These are phyloP conservation scores for Synergus umbraculus DNA, from an alignment of 2,888 invertebrate species.

Conservation along the genomic window DNA sequence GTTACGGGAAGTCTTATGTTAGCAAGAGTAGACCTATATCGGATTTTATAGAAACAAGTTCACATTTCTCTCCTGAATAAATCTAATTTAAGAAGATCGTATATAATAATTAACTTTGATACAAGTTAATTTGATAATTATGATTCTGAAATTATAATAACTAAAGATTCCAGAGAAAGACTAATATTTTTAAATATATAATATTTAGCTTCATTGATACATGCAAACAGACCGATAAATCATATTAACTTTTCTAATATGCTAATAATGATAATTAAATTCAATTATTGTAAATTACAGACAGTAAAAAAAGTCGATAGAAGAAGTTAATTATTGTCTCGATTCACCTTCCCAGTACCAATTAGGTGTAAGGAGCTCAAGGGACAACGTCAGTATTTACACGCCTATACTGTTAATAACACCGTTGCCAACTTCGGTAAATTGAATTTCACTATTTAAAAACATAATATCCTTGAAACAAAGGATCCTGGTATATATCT, in stretches of 20 bases:
- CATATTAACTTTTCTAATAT: not conserved
- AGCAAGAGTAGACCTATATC: not conserved
- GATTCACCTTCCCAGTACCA: constrained; percentile 17
- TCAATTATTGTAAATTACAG: not conserved
- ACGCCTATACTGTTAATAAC: constrained; percentile 32
- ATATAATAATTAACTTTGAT: not conserved
- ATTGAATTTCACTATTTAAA: constrained; percentile 8
- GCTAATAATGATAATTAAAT: not conserved
- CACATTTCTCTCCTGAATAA: not conserved
- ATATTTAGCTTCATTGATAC: not conserved
- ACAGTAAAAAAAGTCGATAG: not conserved
- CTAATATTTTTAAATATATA: not conserved
- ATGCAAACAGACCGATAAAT: not conserved
- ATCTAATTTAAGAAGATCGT: not conserved
- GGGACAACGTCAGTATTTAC: constrained; percentile 14
- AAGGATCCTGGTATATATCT: not conserved
- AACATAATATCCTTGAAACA: constrained; percentile 31
- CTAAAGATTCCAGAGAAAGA: not conserved
- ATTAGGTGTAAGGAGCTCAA: constrained; percentile 29
- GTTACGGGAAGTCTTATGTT: not conserved
- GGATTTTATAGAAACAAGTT: not conserved
- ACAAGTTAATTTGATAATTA: not conserved
- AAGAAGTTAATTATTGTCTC: not conserved
- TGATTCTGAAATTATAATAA: not conserved
- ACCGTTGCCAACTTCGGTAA: constrained; percentile 20